Evolutionary conservation across 2,797 vertebrate species (phyloP), one percentile per base, ranked within the genome.

Genomic region (Bradypodion ventrale): DNA sequence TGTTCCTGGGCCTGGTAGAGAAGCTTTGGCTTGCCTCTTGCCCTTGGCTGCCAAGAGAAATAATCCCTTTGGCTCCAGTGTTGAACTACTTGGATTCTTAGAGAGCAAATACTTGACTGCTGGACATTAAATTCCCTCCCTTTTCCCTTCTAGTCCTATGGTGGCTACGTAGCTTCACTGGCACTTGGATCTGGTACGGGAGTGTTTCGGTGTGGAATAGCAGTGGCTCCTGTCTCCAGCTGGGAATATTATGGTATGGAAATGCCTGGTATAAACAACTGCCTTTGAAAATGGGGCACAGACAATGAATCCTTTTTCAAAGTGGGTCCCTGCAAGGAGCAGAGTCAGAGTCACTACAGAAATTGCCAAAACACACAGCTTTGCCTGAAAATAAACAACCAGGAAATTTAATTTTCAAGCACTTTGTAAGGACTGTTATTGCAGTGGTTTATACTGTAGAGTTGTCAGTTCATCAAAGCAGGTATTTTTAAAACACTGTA

Each of bases 241-340:
- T 97, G 96, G 96, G 95, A 96, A 88, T 97, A 97, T 94, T 97
- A 97, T 0, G 96, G 96, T 97, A 97, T 92, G 96, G 91, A 94
- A 96, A 93, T 42, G 91, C 89, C 78, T 92, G 62, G 37, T 66
- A 65, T 89, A 90, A 94, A 93, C 82, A 60, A 87, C 90, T 86
- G 84, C 3, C 84, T 78, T 90, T 83, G 90, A 92, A 93, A 92
- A 89, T 80, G 87, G 84, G 65, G 85, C 88, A 85, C 87, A 91
- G 56, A 87, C 77, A 87, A 88, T 87, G 92, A 92, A 89, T 91
- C 80, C 86, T 82, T 94, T 91, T 91, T 84, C 92, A 91, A 92
- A 91, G 93, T 70, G 92, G 87, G 87, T 93, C 91, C 76, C 83
- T 92, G 91, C 70, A 81, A 89, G 63, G 89, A 91, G 85, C 81